A percentile compares a stretch with the other conserved stretches of the same genome.
Evolutionary conservation across 2,888 invertebrate species (phyloP).

Genomic region (Mechanitis mazaeus): DNA sequence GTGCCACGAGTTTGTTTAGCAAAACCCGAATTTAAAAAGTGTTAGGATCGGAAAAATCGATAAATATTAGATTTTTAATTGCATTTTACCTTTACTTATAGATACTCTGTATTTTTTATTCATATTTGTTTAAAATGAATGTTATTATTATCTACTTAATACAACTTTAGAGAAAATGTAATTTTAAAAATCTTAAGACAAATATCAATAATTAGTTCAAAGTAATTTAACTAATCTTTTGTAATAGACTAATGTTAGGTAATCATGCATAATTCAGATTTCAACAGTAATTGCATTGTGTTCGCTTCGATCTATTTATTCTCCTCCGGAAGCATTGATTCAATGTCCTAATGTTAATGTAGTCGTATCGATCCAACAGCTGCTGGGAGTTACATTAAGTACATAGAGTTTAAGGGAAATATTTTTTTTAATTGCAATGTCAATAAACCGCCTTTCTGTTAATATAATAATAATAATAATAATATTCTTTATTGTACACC

Average conservation of each 20-base stretch:
- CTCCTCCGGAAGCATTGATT: slow-evolving; percentile 1
- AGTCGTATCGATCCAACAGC: slow-evolving; percentile 1
- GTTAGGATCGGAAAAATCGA: slow-evolving; percentile 11
- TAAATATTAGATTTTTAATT: neutral
- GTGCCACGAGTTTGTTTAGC: slow-evolving; percentile 8
- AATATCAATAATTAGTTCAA: no score
- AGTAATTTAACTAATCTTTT: no score
- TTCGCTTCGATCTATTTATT: neutral
- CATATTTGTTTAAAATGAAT: no score
- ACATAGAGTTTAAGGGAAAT: neutral
- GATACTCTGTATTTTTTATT: no score
- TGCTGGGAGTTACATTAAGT: neutral
- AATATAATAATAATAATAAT: no score
- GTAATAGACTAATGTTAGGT: no score
- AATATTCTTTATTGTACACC: no score
- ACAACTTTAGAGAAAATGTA: no score
- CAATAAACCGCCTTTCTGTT: neutral
- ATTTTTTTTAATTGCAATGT: neutral
- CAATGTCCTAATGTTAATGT: slow-evolving; percentile 4
- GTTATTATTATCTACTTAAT: no score
- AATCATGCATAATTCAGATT: neutral
- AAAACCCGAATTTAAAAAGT: slow-evolving; percentile 17
- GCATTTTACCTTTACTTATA: no score
- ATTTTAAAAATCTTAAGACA: no score
- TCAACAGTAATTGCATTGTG: slow-evolving; percentile 4